Evolutionary conservation across 2,113 vertebrate genomes (phyloP).

Genomic region (Pyrgilauda ruficollis): DNA sequence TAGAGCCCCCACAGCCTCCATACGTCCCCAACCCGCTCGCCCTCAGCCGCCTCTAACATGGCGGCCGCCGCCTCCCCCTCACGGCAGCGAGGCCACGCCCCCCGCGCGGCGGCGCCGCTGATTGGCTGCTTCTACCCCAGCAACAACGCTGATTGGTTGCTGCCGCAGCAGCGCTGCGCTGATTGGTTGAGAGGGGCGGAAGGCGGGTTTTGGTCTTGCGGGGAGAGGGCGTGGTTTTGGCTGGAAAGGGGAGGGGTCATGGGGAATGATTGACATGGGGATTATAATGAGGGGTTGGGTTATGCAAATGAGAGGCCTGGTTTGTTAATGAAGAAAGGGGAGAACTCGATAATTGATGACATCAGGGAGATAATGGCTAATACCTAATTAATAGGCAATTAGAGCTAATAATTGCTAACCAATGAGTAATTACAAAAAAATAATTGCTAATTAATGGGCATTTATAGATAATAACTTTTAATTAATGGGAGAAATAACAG

Average conservation of each 20-base stretch:
- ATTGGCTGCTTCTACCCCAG: not conserved
- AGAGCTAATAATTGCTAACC: no score
- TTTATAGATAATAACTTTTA: no score
- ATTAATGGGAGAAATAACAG: not conserved
- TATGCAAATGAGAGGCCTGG: not conserved
- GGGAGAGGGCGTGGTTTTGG: not conserved
- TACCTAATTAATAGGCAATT: no score
- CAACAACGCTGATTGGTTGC: not conserved
- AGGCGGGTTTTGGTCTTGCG: not conserved
- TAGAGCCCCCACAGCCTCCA: not conserved
- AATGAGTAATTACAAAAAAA: no score
- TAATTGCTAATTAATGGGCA: no score
- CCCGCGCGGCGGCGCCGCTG: accelerated
- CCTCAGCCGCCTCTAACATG: not conserved
- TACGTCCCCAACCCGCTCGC: not conserved
- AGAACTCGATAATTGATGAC: not conserved
- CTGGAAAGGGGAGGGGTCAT: not conserved
- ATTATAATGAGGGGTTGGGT: no score
- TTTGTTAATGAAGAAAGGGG: not conserved
- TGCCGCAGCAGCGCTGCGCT: no score
- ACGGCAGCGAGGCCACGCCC: not conserved
- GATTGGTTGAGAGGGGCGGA: not conserved
- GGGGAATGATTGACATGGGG: not conserved
- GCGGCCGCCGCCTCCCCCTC: not conserved
- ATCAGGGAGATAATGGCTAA: no score